Conservation (phyloP, 2,797 vertebrate genomes). For the Enteromius argenteus region DNA sequence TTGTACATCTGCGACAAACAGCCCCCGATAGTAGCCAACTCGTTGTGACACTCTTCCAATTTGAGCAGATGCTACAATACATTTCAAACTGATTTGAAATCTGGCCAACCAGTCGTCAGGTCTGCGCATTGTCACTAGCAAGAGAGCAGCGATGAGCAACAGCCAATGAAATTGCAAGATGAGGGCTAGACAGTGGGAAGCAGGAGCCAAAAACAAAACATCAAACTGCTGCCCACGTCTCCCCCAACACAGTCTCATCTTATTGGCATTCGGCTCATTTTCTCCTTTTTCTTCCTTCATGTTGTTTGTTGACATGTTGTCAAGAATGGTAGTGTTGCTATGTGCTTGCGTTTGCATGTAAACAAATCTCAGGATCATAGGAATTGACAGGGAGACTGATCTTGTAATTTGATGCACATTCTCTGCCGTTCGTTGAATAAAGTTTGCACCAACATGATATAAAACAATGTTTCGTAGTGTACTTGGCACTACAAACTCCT, state of each 20-base stretch:
- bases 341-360: background rate
- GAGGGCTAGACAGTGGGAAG: background rate
- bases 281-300: slow-evolving; percentile 2
- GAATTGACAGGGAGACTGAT: background rate
- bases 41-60: slow-evolving; percentile 4
- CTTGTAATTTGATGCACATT: slow-evolving; percentile 21
- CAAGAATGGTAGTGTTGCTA: slow-evolving; percentile 14
- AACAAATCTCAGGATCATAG: slow-evolving; percentile 25
- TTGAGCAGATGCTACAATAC: slow-evolving; percentile 4
- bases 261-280: slow-evolving; percentile 17
- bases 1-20: background rate
- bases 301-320: slow-evolving; percentile 27
- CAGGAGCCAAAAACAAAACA: slow-evolving; percentile 23
- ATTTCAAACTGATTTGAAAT: slow-evolving; percentile 14
- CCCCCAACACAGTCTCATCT: background rate
- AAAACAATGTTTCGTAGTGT: slow-evolving; percentile 6
- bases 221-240: slow-evolving; percentile 27
- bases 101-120: slow-evolving; percentile 15
- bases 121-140: slow-evolving; percentile 9
- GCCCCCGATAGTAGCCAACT: background rate
- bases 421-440: background rate
- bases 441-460: background rate
- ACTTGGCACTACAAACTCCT: background rate
- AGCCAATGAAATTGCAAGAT: slow-evolving; percentile 14
- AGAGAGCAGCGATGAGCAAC: slow-evolving; percentile 2